phyloP scores from a whole-genome alignment of 2,888 invertebrate species.

The Anthrax anthrax region DNA sequence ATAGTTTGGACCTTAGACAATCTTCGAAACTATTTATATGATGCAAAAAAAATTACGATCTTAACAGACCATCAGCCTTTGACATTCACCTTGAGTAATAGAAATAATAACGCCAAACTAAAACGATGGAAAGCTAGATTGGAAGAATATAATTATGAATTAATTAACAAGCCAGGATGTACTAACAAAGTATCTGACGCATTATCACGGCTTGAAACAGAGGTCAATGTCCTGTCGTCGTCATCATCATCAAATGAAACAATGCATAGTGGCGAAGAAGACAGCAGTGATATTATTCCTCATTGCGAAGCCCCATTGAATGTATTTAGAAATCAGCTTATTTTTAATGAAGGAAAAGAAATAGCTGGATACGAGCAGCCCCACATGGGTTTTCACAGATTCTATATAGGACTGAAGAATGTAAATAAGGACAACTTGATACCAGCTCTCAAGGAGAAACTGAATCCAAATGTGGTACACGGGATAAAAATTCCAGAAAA shows the following conservation, averaged over 20 bases:
- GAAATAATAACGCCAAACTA: conserved; percentile 8
- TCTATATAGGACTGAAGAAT: background rate
- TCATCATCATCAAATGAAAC: conserved; percentile 1
- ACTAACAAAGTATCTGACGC: conserved; percentile 9
- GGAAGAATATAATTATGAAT: conserved; percentile 9
- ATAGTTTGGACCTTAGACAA: conserved; percentile 8
- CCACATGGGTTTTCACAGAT: background rate
- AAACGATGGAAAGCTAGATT: conserved; percentile 10
- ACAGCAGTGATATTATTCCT: conserved; percentile 1
- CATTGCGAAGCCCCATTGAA: background rate
- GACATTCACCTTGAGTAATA: conserved; percentile 4
- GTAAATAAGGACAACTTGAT: background rate
- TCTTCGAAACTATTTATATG: conserved; percentile 9
- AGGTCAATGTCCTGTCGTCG: background rate
- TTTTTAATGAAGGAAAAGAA: background rate
- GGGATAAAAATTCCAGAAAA: conserved; percentile 2
- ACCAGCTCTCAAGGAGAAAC: background rate
- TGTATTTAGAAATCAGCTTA: background rate
- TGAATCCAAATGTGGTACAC: background rate
- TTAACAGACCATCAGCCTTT: conserved; percentile 12
- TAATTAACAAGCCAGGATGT: conserved; percentile 10
- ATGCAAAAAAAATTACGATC: conserved; percentile 10
- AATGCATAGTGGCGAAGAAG: conserved; percentile 12
- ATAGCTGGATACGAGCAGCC: background rate
- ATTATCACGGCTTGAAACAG: conserved; percentile 3